Base-by-base conservation (phyloP, 2,113 vertebrate genomes). In the rabbit (Oryctolagus cuniculus) region DNA sequence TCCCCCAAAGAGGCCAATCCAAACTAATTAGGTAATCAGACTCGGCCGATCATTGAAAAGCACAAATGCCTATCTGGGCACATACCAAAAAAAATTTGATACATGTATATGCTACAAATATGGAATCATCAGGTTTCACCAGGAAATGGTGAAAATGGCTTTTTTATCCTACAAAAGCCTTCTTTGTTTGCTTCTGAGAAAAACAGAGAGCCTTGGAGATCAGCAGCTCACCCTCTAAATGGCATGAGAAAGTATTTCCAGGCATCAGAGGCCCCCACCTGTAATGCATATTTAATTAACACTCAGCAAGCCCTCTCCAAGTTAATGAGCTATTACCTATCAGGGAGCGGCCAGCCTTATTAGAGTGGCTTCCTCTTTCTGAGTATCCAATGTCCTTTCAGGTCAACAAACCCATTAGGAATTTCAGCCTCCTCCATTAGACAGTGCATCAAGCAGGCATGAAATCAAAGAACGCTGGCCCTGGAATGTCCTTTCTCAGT, bases 221-320 rank as follows among this genome's bases (percentile, higher is more conserved):
- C 67, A 16, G 19, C 53, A 44, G 81, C 69, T 78, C 29, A 51
- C 24, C 49, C 27, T 92, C 19, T 44, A 55, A 87, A 69, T 58
- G 34, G 38, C 94, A 93, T 64, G 80, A 89, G 53, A 89, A 91
- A 77, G 53, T 58, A 72, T 95, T 96, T 89, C 70, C 70, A 75
- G 91, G 81, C 86, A 58, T 82, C 21, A 4, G 77, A 69, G 55
- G 73, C 79, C 38, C 93, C 63, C 34, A 95, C 92, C 95, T 96
- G 82, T 85, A 88, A 96, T 95, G 79, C 94, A 93, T 66, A 92
- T 38, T 94, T 96, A 95, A 97, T 95, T 88, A 95, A 90, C 89
- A 70, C 64, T 74, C 87, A 17, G 21, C 89, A 63, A 91, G 73
- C 29, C 11, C 89, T 66, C 61, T 70, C 74, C 79, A 31, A 72